Evolutionary conservation across 2,797 vertebrate species (phyloP).

Genomic region (Urophycis tenuis): DNA sequence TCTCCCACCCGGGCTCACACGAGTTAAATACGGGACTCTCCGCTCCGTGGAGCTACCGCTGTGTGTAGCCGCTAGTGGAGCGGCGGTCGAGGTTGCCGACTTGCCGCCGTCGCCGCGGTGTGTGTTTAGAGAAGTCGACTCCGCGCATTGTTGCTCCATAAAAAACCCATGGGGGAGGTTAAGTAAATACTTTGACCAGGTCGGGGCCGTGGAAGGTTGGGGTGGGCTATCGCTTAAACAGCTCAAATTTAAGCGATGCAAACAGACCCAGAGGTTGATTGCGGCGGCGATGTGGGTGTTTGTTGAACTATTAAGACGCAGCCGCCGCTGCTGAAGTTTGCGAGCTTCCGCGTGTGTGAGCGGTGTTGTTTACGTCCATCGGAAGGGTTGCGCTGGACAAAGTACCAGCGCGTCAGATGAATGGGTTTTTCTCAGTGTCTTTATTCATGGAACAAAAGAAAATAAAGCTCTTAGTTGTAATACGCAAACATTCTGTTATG

Average conservation of each 20-base stretch:
- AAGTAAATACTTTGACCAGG: not conserved
- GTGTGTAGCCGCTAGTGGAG: constrained; percentile 36
- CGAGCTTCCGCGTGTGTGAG: not conserved
- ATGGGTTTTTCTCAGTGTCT: not conserved
- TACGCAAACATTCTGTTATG: not conserved
- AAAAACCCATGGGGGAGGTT: constrained; percentile 2
- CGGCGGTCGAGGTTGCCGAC: constrained; percentile 47
- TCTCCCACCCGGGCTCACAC: not conserved
- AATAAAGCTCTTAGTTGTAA: too few relatives aligned
- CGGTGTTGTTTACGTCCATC: constrained; percentile 54
- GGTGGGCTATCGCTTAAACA: not conserved
- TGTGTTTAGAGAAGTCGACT: constrained; percentile 32
- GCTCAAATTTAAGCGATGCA: not conserved
- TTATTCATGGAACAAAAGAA: too few relatives aligned
- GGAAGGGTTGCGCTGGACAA: too few relatives aligned
- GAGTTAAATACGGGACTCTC: not conserved
- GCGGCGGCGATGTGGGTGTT: not conserved
- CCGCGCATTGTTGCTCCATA: constrained; percentile 30
- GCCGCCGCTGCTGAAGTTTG: not conserved
- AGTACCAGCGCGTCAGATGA: too few relatives aligned
- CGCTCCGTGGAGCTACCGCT: not conserved
- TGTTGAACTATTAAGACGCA: not conserved
- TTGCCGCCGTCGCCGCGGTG: constrained; percentile 23
- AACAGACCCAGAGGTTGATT: not conserved
- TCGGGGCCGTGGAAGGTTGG: not conserved